Percentiles rank a stretch among this genome's conserved stretches.
Evolutionary conservation across 2,888 invertebrate genomes (phyloP).

Genomic region (Clitarchus hookeri): DNA sequence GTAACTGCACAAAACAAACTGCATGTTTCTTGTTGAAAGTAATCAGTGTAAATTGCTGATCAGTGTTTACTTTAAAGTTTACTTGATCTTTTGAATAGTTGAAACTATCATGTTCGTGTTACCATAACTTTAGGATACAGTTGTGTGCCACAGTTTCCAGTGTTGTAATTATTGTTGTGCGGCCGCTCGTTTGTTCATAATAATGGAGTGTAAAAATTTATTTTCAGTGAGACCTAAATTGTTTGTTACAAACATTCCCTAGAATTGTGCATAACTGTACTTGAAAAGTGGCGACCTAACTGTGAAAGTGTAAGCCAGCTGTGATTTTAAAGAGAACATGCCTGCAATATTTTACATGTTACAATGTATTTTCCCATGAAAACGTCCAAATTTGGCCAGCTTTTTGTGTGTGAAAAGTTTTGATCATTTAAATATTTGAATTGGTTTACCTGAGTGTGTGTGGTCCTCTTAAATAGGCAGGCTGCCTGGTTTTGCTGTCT

Average conservation of each 20-base stretch:
- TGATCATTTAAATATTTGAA: neutral
- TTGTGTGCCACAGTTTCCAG: neutral
- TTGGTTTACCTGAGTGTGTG: neutral
- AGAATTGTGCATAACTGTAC: neutral
- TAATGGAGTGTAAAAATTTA: neutral
- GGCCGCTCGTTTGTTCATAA: too few species aligned
- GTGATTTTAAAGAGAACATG: neutral
- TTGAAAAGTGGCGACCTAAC: neutral
- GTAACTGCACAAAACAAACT: neutral
- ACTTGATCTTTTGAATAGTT: neutral
- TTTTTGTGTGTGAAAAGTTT: neutral
- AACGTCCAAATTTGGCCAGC: neutral
- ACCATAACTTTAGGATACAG: neutral
- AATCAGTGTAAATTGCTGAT: neutral
- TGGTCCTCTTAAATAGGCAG: neutral
- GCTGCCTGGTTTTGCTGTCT: neutral
- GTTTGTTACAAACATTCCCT: neutral
- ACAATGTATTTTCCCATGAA: neutral
- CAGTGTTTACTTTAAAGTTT: neutral
- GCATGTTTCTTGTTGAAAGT: conserved; percentile 7
- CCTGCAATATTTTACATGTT: neutral
- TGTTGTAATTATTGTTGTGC: neutral
- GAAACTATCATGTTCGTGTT: neutral
- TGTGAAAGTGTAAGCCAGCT: neutral
- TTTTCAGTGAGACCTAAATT: neutral